phyloP scores from a whole-genome alignment of 92 coral and sea anemone species.

The Phenganax stokvisi region DNA sequence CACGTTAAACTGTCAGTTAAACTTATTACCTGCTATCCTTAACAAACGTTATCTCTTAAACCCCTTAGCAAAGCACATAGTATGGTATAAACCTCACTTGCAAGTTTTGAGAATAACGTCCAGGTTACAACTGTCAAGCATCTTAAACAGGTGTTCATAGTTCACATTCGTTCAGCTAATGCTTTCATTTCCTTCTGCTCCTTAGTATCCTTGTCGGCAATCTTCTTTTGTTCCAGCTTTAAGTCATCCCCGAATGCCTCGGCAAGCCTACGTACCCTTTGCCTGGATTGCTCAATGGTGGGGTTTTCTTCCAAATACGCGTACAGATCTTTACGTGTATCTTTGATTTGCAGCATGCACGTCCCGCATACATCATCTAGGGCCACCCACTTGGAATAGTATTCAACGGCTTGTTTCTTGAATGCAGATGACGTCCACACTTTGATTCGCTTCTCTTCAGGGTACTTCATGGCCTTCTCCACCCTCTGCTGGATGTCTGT shows the following conservation, averaged over 20 bases:
- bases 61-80: too few species aligned
- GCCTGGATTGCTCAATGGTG: slow-evolving; percentile 49
- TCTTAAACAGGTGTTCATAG: neutral
- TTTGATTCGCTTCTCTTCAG: slow-evolving; percentile 53
- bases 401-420: slow-evolving; percentile 45
- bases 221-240: slow-evolving; percentile 42
- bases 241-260: slow-evolving; percentile 44
- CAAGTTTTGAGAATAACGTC: too few species aligned
- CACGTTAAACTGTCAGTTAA: too few species aligned
- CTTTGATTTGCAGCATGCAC: slow-evolving; percentile 59
- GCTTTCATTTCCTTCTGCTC: slow-evolving; percentile 42
- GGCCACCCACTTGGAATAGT: slow-evolving; percentile 65
- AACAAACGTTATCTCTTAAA: too few species aligned
- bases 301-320: slow-evolving; percentile 53
- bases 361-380: slow-evolving; percentile 57
- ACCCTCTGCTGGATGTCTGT: slow-evolving; percentile 38
- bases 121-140: too few species aligned
- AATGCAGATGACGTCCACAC: slow-evolving; percentile 54
- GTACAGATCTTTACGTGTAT: slow-evolving; percentile 56
- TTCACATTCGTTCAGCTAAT: slow-evolving; percentile 23
- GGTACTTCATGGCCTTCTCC: slow-evolving; percentile 46
- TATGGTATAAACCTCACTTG: too few species aligned
- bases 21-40: too few species aligned
- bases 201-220: slow-evolving; percentile 38
- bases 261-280: slow-evolving; percentile 48